These are phyloP conservation scores for Apodemus sylvaticus DNA, from an alignment of 2,113 vertebrate genomes.

Conservation along the genomic window DNA sequence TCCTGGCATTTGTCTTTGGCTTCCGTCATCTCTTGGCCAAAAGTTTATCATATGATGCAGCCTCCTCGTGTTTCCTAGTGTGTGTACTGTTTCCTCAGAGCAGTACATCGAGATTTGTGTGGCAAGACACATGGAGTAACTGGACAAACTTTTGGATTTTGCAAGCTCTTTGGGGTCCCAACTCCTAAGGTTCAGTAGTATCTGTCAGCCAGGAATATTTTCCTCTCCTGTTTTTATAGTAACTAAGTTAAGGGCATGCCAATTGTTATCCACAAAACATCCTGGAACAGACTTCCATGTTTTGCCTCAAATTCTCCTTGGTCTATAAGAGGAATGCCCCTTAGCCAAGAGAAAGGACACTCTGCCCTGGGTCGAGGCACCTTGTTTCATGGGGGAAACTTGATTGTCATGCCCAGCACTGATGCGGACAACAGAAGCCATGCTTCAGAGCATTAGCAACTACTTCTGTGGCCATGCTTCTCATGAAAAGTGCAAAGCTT, in stretches of 20 bases:
- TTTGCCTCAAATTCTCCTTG: not conserved
- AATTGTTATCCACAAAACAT: not conserved
- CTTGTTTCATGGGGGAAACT: not conserved
- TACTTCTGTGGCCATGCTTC: not conserved
- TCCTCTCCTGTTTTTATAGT: not conserved
- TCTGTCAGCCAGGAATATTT: not conserved
- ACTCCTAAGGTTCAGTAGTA: not conserved
- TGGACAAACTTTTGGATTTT: not conserved
- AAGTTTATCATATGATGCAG: not conserved
- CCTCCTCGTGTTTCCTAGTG: not conserved
- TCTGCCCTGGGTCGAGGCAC: not conserved
- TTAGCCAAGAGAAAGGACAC: not conserved
- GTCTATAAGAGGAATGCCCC: too few species aligned
- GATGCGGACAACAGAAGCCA: not conserved
- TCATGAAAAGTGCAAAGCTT: not conserved
- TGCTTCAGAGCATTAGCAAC: not conserved
- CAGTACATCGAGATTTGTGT: not conserved
- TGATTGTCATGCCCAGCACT: not conserved
- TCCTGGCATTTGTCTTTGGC: not conserved
- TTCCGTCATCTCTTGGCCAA: not conserved
- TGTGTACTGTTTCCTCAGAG: not conserved
- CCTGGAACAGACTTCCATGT: not conserved
- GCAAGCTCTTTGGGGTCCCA: not conserved
- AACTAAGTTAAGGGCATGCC: not conserved
- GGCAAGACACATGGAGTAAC: not conserved